phyloP scores from a whole-genome alignment of 1,140 invertebrate species.

The Procambarus clarkii region DNA sequence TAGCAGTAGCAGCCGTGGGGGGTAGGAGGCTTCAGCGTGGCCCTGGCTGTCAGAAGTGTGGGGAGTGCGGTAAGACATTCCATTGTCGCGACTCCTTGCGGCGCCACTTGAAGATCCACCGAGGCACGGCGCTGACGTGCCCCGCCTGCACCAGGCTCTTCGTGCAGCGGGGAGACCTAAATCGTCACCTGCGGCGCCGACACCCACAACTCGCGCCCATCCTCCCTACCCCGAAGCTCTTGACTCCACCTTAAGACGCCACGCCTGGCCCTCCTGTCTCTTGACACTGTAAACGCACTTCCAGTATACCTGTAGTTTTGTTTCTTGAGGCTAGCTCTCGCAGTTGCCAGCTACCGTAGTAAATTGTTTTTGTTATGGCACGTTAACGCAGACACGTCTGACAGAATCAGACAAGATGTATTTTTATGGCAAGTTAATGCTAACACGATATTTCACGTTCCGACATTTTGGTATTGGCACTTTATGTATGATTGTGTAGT shows the following conservation, averaged over 20 bases:
- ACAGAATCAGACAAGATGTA: background rate
- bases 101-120: constrained; percentile 82
- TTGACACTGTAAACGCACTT: background rate
- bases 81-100: constrained; percentile 84
- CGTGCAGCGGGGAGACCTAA: constrained; percentile 83
- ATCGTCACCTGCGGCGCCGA: constrained; percentile 81
- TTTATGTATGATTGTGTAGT: background rate
- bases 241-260: background rate
- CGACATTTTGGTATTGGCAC: background rate
- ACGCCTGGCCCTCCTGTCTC: background rate
- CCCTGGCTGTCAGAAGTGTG: constrained; percentile 77
- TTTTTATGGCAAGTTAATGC: background rate
- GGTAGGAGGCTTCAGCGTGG: constrained; percentile 24
- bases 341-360: background rate
- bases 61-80: constrained; percentile 82
- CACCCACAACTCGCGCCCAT: constrained; percentile 38
- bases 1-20: constrained; percentile 46
- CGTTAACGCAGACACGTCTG: too few species aligned
- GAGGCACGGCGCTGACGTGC: constrained; percentile 77
- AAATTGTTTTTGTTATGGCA: background rate
- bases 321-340: background rate
- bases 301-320: background rate
- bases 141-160: constrained; percentile 81
- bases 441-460: background rate
- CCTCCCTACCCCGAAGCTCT: background rate